Conservation (phyloP, 2,113 vertebrate genomes). For the Halcyon malimbica region DNA sequence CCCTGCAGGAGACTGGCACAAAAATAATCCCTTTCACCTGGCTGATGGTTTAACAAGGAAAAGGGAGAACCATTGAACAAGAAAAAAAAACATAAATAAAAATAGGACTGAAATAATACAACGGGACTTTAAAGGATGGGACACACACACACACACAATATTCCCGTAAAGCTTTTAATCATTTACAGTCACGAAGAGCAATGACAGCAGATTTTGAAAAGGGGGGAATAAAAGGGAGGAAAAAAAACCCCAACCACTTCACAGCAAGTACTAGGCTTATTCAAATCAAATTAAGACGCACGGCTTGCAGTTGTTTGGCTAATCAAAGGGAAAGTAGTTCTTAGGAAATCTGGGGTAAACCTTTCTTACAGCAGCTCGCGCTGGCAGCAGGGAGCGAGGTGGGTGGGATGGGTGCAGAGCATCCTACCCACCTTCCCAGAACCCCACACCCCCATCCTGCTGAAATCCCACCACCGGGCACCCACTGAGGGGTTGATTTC, state of each 20-base stretch:
- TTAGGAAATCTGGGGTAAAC: slow-evolving; percentile 33
- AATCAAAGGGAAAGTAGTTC: slow-evolving; percentile 39
- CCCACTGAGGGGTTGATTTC: background rate
- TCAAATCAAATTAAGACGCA: slow-evolving; percentile 47
- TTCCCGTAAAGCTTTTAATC: slow-evolving; percentile 1
- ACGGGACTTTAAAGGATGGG: background rate
- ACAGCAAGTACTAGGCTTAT: slow-evolving; percentile 13
- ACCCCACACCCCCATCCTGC: fast-evolving
- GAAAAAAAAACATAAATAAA: background rate
- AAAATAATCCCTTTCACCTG: background rate
- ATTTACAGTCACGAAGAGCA: background rate
- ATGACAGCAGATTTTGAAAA: background rate
- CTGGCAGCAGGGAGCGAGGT: fast-evolving
- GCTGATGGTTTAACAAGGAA: background rate
- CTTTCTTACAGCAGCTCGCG: background rate
- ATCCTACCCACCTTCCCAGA: background rate
- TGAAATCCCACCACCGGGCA: background rate
- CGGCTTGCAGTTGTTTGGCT: slow-evolving; percentile 40
- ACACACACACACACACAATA: background rate
- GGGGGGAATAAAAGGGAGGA: background rate
- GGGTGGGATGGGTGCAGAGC: background rate
- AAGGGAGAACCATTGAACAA: background rate
- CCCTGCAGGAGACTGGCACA: background rate
- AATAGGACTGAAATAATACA: background rate
- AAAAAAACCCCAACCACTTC: background rate